Evolutionary conservation across 1,140 invertebrate genomes (phyloP).

Genomic region (Probaryconus sp.): DNA sequence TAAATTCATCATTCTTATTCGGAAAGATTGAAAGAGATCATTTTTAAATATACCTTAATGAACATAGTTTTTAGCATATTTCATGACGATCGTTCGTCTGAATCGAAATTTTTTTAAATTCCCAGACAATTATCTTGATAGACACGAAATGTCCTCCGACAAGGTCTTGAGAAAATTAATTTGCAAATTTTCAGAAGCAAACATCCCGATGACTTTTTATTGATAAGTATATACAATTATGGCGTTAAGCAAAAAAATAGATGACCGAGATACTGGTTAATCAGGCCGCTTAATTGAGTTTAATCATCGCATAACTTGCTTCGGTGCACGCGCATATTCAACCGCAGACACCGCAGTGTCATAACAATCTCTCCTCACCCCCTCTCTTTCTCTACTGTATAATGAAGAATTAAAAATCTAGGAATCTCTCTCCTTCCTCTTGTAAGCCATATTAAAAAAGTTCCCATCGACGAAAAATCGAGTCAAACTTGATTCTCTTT

Average conservation of each 20-base stretch:
- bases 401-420: conserved; percentile 57
- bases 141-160: no score
- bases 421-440: conserved; percentile 46
- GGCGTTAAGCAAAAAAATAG: conserved; percentile 23
- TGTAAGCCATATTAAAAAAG: no score
- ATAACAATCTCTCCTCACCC: conserved; percentile 43
- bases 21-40: no score
- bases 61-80: no score
- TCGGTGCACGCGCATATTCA: conserved; percentile 42
- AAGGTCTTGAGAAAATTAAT: no score
- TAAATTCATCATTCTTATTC: no score
- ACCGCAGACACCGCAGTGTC: conserved; percentile 50
- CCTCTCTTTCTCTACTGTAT: no score
- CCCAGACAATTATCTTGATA: no score
- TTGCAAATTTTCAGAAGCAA: no score
- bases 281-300: conserved; percentile 68
- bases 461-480: neutral
- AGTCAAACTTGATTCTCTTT: neutral
- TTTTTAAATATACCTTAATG: no score
- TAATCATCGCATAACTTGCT: conserved; percentile 56
- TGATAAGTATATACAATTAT: conserved; percentile 1
- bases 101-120: no score
- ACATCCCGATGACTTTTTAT: neutral
- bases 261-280: conserved; percentile 65
- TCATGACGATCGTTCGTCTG: no score